Percentiles rank a stretch among this genome's conserved stretches.
phyloP scores from a whole-genome alignment of 2,797 vertebrate genomes.

The Margarornis squamiger region DNA sequence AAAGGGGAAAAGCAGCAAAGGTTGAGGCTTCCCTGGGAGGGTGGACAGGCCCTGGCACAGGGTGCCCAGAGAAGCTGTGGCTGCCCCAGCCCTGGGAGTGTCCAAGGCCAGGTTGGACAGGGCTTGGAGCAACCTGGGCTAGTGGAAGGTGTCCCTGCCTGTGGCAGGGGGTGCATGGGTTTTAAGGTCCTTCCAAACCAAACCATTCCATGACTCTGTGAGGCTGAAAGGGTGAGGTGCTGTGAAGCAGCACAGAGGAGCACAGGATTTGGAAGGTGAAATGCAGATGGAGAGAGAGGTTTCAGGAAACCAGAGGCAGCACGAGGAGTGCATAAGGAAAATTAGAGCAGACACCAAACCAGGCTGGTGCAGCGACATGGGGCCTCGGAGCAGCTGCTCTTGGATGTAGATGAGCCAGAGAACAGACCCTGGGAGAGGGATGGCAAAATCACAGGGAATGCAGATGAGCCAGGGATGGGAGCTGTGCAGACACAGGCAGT shows the following conservation, averaged over 20 bases:
- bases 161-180: fast-evolving
- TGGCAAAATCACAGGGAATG: not conserved
- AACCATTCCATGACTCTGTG: not conserved
- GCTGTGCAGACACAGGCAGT: not conserved
- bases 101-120: not conserved
- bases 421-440: not conserved
- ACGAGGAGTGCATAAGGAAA: not conserved
- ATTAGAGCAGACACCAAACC: not conserved
- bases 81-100: not conserved
- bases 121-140: not conserved
- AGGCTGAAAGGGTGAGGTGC: fast-evolving
- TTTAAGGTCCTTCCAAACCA: not conserved
- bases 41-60: not conserved
- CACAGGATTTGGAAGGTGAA: fast-evolving
- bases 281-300: not conserved
- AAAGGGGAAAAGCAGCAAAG: not conserved
- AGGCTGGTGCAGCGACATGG: not conserved
- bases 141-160: not conserved
- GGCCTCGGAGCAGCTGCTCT: not conserved
- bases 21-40: not conserved
- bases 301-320: not conserved
- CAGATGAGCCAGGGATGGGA: not conserved
- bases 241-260: not conserved
- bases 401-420: not conserved
- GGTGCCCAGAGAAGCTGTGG: not conserved